A percentile compares a stretch with the other conserved stretches of the same genome.
phyloP scores from a whole-genome alignment of 1,140 invertebrate species.

The Elymnias hypermnestra region DNA sequence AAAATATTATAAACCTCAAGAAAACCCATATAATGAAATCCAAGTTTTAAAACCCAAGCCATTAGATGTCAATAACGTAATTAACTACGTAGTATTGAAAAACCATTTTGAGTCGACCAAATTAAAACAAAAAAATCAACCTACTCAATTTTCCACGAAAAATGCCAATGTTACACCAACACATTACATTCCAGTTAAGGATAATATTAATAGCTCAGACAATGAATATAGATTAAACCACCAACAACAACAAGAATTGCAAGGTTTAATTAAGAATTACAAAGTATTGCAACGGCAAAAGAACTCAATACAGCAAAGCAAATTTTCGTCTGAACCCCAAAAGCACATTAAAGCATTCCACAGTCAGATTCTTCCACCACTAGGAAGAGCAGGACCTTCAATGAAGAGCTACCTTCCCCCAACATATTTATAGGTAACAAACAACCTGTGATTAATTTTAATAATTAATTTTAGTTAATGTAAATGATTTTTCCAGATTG shows the following conservation, averaged over 20 bases:
- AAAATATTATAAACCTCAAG: constrained; percentile 35
- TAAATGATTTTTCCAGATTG: constrained; percentile 42
- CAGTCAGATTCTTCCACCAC: constrained; percentile 42
- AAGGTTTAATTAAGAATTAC: constrained; percentile 60
- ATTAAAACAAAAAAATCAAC: constrained; percentile 30
- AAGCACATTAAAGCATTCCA: constrained; percentile 39
- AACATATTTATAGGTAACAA: constrained; percentile 43
- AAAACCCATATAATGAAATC: constrained; percentile 37
- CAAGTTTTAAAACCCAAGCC: constrained; percentile 41
- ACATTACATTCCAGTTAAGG: constrained; percentile 24
- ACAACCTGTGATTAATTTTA: constrained; percentile 43
- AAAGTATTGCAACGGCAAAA: constrained; percentile 58
- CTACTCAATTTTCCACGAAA: constrained; percentile 11
- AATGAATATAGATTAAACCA: constrained; percentile 24
- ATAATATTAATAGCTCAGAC: constrained; percentile 9
- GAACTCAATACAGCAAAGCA: constrained; percentile 27
- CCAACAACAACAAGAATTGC: constrained; percentile 42
- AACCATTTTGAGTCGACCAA: constrained; percentile 60
- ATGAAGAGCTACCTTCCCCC: constrained; percentile 63
- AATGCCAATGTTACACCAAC: constrained; percentile 15
- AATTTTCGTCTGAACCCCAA: constrained; percentile 31
- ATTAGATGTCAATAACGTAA: constrained; percentile 42
- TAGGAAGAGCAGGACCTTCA: constrained; percentile 61
- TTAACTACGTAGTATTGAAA: constrained; percentile 52
- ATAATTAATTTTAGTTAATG: constrained; percentile 25